Base-by-base conservation (phyloP, 2,113 vertebrate genomes). In the Heterotilapia buettikoferi region DNA sequence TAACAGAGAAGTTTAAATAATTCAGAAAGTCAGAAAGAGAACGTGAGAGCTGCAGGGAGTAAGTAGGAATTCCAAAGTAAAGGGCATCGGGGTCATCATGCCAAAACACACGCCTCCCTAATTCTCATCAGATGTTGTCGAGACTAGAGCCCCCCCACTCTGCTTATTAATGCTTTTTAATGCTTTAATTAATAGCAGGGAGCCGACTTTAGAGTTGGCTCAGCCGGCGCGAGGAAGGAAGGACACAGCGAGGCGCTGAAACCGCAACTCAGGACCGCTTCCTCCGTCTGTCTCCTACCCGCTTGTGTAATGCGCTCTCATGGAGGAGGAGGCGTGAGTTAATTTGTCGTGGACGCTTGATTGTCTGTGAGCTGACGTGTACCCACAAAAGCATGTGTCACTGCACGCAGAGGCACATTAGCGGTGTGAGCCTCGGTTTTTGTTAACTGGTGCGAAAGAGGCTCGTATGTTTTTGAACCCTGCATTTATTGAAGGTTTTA, bases 121-220 rank as follows among this genome's bases (percentile, higher is more conserved):
- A 94, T 90, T 57, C 82, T 29, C 81, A 24, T 93, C 94, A 95
- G 91, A 95, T 95, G 94, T 91, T 84, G 86, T 84, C 59, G 88
- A 90, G 90, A 89, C 90, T 79, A 79, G 33, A 91, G 85, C 83
- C 85, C 76, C 73, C 68, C 73, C 68, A 7, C 80, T 85, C 50
- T 61, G 87, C 88, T 89, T 89, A 93, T 93, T 94, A 93, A 92
- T 93, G 84, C 76, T 31, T 90, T 92, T 93, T 89, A 93, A 92
- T 86, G 89, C 53, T 91, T 93, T 93, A 94, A 95, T 94, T 93
- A 92, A 91, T 83, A 88, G 84, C 91, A 94, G 95, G 89, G 68
- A 10, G 73, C 88, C 86, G 90, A 91, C 90, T 80, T 89, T 50
- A 52, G 84, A 79, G 52, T 57, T 86, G 86, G 83, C 90, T 76